Conservation (phyloP, 2,797 vertebrate genomes). For the Sebastiscus albofasciatus region DNA sequence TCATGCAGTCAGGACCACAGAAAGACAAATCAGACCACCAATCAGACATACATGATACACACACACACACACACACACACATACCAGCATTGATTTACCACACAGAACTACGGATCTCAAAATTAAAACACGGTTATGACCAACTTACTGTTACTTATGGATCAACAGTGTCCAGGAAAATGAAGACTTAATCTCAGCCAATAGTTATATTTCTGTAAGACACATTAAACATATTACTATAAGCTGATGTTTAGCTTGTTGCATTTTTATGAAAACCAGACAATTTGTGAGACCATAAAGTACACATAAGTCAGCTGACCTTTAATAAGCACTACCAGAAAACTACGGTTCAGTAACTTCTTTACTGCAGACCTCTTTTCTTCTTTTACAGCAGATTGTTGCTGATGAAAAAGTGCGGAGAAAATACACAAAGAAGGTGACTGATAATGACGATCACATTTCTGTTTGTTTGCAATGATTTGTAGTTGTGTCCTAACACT, state of each 20-base stretch:
- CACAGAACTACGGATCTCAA: background rate
- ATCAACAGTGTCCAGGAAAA: background rate
- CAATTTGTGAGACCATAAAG: background rate
- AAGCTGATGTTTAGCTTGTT: background rate
- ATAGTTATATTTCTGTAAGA: background rate
- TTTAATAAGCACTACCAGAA: background rate
- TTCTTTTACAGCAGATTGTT: background rate
- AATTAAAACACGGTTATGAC: background rate
- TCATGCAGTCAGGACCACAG: slow-evolving; percentile 36
- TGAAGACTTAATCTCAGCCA: background rate
- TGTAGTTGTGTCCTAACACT: no score
- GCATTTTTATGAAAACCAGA: background rate
- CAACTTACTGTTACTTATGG: background rate
- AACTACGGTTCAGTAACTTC: background rate
- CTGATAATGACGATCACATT: background rate
- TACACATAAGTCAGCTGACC: background rate
- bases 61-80: background rate
- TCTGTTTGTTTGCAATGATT: background rate
- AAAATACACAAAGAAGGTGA: background rate
- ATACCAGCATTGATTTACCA: background rate
- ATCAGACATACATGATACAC: background rate
- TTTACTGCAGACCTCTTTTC: background rate
- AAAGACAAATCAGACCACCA: slow-evolving; percentile 33
- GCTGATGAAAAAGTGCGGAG: background rate
- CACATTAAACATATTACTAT: background rate